A percentile compares a stretch with the other conserved stretches of the same genome.
Conservation (phyloP, 2,888 invertebrate genomes). For the Coleophora deauratella region DNA sequence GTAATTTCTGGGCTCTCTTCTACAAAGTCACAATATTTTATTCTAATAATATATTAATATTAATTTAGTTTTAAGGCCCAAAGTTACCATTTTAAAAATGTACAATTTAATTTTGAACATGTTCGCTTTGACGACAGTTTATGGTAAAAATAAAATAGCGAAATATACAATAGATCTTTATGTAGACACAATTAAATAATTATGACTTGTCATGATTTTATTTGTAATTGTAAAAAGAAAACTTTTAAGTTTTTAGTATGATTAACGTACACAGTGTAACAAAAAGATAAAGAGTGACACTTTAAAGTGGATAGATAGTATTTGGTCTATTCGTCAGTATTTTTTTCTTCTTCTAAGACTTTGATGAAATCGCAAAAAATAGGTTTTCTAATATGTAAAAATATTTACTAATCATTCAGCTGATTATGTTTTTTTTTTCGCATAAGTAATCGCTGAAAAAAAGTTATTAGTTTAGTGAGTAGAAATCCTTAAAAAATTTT, state of each 20-base stretch:
- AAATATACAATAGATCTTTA: constrained; percentile 15
- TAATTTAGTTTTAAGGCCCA: constrained; percentile 43
- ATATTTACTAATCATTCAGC: no score
- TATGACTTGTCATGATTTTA: constrained; percentile 36
- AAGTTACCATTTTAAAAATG: constrained; percentile 57
- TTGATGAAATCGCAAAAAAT: neutral
- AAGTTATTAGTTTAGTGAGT: no score
- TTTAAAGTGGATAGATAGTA: no score
- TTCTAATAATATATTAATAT: constrained; percentile 29
- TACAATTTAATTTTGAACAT: constrained; percentile 47
- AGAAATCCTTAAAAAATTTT: no score
- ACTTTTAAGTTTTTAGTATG: constrained; percentile 27
- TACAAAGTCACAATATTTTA: constrained; percentile 26
- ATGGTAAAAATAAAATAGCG: constrained; percentile 10
- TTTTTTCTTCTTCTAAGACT: no score
- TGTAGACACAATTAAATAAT: constrained; percentile 7
- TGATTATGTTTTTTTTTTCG: no score
- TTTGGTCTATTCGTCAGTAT: no score
- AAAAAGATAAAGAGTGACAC: no score
- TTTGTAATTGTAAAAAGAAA: constrained; percentile 43
- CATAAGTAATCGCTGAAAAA: no score
- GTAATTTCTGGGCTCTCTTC: constrained; percentile 14
- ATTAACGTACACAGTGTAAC: constrained; percentile 16
- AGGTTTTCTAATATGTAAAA: no score
- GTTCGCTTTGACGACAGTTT: constrained; percentile 25